Evolutionary conservation across 2,797 vertebrate genomes (phyloP).

Genomic region (Acanthurus lineatus): DNA sequence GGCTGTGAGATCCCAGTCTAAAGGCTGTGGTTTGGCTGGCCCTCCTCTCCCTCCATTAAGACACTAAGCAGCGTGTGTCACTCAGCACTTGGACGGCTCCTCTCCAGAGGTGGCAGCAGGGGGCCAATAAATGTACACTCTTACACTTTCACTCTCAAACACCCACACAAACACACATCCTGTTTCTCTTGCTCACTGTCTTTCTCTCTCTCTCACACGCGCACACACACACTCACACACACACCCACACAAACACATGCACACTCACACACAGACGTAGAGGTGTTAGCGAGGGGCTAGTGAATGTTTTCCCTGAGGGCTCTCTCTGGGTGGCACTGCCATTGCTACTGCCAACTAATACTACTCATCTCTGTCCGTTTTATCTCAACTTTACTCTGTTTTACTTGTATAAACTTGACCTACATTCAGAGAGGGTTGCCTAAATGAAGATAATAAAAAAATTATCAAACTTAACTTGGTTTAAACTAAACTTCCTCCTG

Average conservation of each 20-base stretch:
- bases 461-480: constrained; percentile 1
- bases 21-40: constrained; percentile 84
- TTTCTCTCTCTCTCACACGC: constrained; percentile 34
- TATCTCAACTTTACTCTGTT: constrained; percentile 25
- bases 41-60: constrained; percentile 81
- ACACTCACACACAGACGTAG: constrained; percentile 20
- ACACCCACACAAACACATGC: constrained; percentile 5
- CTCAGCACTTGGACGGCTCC: constrained; percentile 75
- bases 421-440: not conserved
- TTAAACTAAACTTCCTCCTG: constrained; percentile 3
- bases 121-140: constrained; percentile 72
- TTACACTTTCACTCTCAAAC: constrained; percentile 41
- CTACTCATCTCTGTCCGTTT: constrained; percentile 52
- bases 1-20: constrained; percentile 76
- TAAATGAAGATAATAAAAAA: constrained; percentile 14
- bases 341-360: constrained; percentile 51
- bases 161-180: constrained; percentile 23
- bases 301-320: constrained; percentile 66
- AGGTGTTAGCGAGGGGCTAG: constrained; percentile 68
- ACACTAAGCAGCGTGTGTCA: constrained; percentile 82
- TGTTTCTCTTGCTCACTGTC: constrained; percentile 29
- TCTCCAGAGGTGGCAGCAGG: constrained; percentile 77
- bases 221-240: not conserved
- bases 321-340: constrained; percentile 53
- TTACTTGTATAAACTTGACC: not conserved